Conservation (phyloP, 1,140 invertebrate genomes). For the Hormaphis cornu region DNA sequence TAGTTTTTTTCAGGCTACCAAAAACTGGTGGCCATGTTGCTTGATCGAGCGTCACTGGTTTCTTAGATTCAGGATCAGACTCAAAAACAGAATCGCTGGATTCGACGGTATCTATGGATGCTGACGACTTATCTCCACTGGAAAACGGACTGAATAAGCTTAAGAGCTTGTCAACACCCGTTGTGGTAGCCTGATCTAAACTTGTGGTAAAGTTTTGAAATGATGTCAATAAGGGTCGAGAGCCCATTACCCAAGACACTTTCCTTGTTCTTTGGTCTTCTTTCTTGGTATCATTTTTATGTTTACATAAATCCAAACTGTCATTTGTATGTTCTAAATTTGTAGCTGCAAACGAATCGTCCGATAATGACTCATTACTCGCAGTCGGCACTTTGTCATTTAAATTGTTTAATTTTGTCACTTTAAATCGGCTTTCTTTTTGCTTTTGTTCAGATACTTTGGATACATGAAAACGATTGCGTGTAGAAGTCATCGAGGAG, state of each 20-base stretch:
- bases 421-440: constrained; percentile 27
- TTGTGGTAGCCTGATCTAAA: constrained; percentile 7
- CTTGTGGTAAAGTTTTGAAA: constrained; percentile 17
- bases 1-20: constrained; percentile 18
- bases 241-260: constrained; percentile 28
- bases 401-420: constrained; percentile 19
- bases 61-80: constrained; percentile 3
- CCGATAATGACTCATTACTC: constrained; percentile 24
- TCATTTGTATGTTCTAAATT: constrained; percentile 16
- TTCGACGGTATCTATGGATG: constrained; percentile 16
- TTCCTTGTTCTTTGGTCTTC: constrained; percentile 24
- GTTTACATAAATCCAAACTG: constrained; percentile 26
- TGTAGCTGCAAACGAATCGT: constrained; percentile 23
- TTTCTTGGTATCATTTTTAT: constrained; percentile 14
- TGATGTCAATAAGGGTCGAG: constrained; percentile 13
- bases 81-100: constrained; percentile 29
- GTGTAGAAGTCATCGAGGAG: constrained; percentile 40
- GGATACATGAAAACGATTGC: constrained; percentile 37
- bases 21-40: constrained; percentile 26
- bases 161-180: constrained; percentile 15
- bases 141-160: constrained; percentile 24
- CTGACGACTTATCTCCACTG: constrained; percentile 8
- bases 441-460: constrained; percentile 34
- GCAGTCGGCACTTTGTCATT: constrained; percentile 15
- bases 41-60: constrained; percentile 22